Percentiles rank a stretch among this genome's conserved stretches.
Evolutionary conservation across 1,140 invertebrate genomes (phyloP).

Genomic region (Schlechtendalia chinensis): DNA sequence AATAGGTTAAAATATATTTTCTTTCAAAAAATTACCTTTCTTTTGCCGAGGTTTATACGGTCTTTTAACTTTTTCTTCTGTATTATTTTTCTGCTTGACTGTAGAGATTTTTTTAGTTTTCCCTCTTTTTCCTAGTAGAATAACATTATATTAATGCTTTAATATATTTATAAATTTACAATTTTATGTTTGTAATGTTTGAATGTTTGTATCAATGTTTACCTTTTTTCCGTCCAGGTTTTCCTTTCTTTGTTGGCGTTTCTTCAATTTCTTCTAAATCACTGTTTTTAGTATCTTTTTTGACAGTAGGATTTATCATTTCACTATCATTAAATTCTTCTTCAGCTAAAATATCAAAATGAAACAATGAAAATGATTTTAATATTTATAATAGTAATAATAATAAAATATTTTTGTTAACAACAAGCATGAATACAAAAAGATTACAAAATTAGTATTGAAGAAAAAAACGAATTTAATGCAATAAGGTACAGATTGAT

Average conservation of each 20-base stretch:
- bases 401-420: too few species aligned
- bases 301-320: background rate
- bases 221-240: slow-evolving; percentile 38
- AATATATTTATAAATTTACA: background rate
- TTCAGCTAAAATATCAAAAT: background rate
- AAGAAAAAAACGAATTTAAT: too few species aligned
- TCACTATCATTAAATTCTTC: slow-evolving; percentile 1
- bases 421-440: too few species aligned
- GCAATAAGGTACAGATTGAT: too few species aligned
- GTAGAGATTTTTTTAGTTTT: slow-evolving; percentile 17
- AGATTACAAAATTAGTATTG: too few species aligned
- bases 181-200: background rate
- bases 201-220: background rate
- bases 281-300: slow-evolving; percentile 12
- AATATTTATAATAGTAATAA: too few species aligned
- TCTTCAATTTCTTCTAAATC: slow-evolving; percentile 22
- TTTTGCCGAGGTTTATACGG: slow-evolving; percentile 38
- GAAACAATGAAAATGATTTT: background rate
- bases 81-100: background rate
- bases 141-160: background rate
- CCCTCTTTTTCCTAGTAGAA: slow-evolving; percentile 17
- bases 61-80: slow-evolving; percentile 20
- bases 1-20: background rate
- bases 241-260: background rate
- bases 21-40: slow-evolving; percentile 16